Percentiles rank a stretch among this genome's conserved stretches.
These are phyloP conservation scores for Eclectus roratus DNA, from an alignment of 2,113 vertebrate species.

Conservation along the genomic window DNA sequence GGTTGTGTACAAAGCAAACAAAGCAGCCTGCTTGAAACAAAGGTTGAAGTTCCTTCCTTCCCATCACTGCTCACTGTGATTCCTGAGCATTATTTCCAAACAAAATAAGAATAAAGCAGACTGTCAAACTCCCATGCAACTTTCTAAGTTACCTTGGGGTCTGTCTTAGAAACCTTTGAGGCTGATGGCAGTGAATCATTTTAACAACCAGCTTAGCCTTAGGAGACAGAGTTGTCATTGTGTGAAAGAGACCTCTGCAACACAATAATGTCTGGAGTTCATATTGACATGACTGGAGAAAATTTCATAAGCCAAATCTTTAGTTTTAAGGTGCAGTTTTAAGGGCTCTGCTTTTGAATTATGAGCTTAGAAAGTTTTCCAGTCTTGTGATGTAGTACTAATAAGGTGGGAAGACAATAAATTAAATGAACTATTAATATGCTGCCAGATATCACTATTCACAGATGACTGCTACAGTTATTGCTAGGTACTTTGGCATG, in stretches of 20 bases:
- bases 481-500: background rate
- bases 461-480: conserved; percentile 54
- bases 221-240: background rate
- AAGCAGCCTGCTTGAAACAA: background rate
- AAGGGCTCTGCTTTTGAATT: conserved; percentile 32
- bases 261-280: background rate
- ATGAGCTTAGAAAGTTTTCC: conserved; percentile 22
- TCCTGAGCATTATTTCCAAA: conserved; percentile 3
- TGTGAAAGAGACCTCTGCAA: conserved; percentile 20
- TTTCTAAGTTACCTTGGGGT: conserved; percentile 12
- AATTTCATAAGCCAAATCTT: background rate
- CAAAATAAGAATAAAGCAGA: conserved; percentile 4
- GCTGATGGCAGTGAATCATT: conserved; percentile 6
- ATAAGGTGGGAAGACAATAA: conserved; percentile 52
- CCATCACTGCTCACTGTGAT: background rate
- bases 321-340: background rate
- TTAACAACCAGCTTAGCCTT: background rate
- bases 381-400: conserved; percentile 40
- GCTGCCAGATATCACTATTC: conserved; percentile 31
- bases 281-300: background rate
- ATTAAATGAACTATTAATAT: background rate
- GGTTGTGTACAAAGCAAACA: background rate
- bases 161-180: conserved; percentile 12
- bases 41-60: background rate
- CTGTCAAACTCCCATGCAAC: conserved; percentile 27